Base-by-base conservation (phyloP, 2,888 invertebrate species). In the Thera obeliscata region DNA sequence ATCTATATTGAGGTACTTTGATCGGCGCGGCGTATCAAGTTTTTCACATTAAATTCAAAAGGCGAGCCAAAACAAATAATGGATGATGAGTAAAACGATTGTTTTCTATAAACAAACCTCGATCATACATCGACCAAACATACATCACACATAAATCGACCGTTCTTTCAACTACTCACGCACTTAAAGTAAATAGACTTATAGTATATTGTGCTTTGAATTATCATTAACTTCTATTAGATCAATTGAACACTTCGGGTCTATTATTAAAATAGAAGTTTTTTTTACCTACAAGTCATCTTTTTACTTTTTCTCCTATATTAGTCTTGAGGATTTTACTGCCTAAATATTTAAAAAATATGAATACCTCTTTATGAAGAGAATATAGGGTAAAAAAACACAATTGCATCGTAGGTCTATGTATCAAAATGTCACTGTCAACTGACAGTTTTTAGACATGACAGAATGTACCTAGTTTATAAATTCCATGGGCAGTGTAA, bases 61-160 rank as follows among this genome's bases (percentile, higher is more conserved):
- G 22, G 1, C 12, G 41, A 22, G 64, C 65, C 48, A 56, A 65
- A 60, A 56, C 22, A 56, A 65, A 60, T 36, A 55, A 48, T 9
- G 55, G 8, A 2, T 33, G 36, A 38, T 56, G 12, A 35, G n/a
- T 55, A n/a, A 36, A 12, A 55, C 36, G 1, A 36, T 22, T 35
- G 48, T 58, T n/a, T 22, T 36, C n/a, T 48, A 36, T 58, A 9
- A 48, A 58, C 49, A 43, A 43, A 48, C 35, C 12, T 6, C 22
- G 22, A 22, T 22, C 22, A 22, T 22, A 22, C 22, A 22, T 22
- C 22, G 22, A 22, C 22, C 22, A 22, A 22, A 22, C 22, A 22
- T 22, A 22, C 22, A 22, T 22, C 22, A 22, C 0, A 22, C 22
- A 36, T 48, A n/a, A 12, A 6, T 11, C 1, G 36, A 22, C 22